A percentile compares a stretch with the other conserved stretches of the same genome.
Conservation (phyloP, 37 sponge, comb jelly and placozoan species). For the Halichondria panicea region DNA sequence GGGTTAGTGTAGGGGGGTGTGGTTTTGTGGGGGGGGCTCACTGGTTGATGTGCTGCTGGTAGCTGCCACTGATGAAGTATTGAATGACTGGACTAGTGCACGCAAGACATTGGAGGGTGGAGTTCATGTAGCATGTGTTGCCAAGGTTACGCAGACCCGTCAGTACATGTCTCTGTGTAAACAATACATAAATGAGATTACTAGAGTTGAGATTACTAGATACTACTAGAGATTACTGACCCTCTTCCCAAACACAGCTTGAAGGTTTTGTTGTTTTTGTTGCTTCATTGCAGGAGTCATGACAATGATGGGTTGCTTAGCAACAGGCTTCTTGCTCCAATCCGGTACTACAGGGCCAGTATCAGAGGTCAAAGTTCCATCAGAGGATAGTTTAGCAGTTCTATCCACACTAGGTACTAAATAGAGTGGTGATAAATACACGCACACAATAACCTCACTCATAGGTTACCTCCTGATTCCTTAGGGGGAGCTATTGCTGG, state of each 20-base stretch:
- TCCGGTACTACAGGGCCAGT: conserved; percentile 33
- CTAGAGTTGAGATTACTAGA: not conserved
- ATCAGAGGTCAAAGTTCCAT: not conserved
- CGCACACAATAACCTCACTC: not conserved
- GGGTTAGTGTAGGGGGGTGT: no score
- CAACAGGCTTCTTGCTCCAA: conserved; percentile 58
- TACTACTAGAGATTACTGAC: conserved; percentile 23
- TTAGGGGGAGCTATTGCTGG: not conserved
- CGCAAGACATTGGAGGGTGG: conserved; percentile 81
- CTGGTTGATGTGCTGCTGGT: conserved; percentile 64
- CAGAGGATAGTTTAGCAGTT: conserved; percentile 57
- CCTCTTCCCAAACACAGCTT: conserved; percentile 38
- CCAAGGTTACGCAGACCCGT: conserved; percentile 87
- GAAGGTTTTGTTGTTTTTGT: conserved; percentile 32
- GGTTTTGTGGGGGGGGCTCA: no score
- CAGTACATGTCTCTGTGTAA: conserved; percentile 39
- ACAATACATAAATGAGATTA: not conserved
- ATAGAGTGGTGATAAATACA: not conserved
- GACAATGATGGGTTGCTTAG: not conserved
- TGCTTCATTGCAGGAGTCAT: conserved; percentile 27
- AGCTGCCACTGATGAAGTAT: conserved; percentile 55
- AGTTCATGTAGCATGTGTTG: conserved; percentile 94
- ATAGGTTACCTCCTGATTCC: not conserved
- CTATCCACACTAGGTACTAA: conserved; percentile 65
- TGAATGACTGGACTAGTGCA: conserved; percentile 51